Evolutionary conservation across 1,140 invertebrate species (phyloP).

Genomic region (Patella vulgata): DNA sequence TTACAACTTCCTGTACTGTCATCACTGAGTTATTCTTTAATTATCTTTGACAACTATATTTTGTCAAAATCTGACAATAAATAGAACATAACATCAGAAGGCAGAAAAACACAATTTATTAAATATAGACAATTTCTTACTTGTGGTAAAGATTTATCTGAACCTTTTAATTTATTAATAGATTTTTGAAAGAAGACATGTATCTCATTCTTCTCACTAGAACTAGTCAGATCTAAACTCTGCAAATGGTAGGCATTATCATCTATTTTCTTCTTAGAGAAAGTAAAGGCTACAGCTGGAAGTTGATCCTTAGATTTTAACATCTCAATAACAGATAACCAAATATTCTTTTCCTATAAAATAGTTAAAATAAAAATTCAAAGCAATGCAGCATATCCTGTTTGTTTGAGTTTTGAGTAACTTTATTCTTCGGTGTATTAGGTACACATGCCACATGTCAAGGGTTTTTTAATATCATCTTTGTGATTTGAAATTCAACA

Average conservation of each 20-base stretch:
- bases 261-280: conserved; percentile 91
- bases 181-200: conserved; percentile 85
- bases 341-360: conserved; percentile 82
- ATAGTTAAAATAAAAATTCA: no score
- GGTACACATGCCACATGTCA: no score
- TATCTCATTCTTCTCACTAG: conserved; percentile 84
- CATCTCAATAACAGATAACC: conserved; percentile 76
- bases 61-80: no score
- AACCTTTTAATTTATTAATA: conserved; percentile 83
- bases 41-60: no score
- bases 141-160: conserved; percentile 90
- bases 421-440: no score
- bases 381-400: neutral
- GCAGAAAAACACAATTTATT: neutral
- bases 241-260: conserved; percentile 78
- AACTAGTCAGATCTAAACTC: conserved; percentile 83
- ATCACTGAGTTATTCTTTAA: no score
- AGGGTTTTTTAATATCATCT: no score
- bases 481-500: no score
- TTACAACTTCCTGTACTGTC: no score
- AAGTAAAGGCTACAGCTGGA: conserved; percentile 93
- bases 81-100: no score
- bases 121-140: conserved; percentile 66
- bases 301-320: conserved; percentile 85
- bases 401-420: no score